These are phyloP conservation scores for Callosobruchus maculatus DNA, from an alignment of 2,888 invertebrate genomes.

Conservation along the genomic window DNA sequence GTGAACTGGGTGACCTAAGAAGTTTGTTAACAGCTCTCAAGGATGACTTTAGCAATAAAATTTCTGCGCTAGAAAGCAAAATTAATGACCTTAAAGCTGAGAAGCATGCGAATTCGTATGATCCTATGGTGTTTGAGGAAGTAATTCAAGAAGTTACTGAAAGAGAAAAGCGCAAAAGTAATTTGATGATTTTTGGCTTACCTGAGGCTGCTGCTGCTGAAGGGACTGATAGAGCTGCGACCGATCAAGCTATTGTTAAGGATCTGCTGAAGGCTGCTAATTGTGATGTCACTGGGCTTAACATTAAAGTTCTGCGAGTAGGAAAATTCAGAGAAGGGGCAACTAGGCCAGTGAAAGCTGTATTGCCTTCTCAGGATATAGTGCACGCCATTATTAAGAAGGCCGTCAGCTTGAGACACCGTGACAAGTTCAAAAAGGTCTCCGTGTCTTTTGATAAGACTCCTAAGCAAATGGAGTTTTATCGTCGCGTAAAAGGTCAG, in stretches of 20 bases:
- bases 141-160: not conserved
- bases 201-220: not conserved
- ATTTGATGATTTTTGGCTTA: not conserved
- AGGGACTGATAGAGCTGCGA: not conserved
- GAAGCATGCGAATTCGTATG: not conserved
- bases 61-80: no score
- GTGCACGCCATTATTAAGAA: not conserved
- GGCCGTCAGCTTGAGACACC: not conserved
- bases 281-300: not conserved
- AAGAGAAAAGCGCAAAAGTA: not conserved
- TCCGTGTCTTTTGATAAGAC: not conserved
- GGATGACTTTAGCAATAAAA: not conserved
- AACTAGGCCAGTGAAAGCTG: not conserved
- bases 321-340: not conserved
- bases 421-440: not conserved
- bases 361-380: not conserved
- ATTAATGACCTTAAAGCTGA: not conserved
- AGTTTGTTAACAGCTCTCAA: no score
- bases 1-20: no score
- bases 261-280: not conserved
- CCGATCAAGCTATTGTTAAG: no score
- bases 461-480: no score
- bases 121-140: not conserved
- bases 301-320: not conserved
- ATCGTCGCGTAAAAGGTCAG: no score